Evolutionary conservation across 1,140 invertebrate species (phyloP).

Genomic region (Watersipora subatra): DNA sequence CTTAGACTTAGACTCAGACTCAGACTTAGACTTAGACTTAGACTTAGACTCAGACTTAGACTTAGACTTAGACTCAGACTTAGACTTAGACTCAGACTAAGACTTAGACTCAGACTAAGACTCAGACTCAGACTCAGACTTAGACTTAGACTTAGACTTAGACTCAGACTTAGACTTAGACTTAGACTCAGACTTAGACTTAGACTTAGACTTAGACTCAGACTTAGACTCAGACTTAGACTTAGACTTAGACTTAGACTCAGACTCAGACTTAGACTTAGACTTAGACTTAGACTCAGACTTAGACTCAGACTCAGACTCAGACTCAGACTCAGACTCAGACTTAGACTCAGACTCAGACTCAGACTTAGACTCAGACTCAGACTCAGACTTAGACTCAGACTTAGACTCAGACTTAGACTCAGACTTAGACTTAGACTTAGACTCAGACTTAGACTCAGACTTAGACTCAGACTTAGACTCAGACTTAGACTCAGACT

Average conservation of each 20-base stretch:
- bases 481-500: background rate
- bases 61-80: background rate
- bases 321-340: background rate
- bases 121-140: background rate
- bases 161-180: background rate
- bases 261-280: background rate
- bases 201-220: background rate
- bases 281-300: background rate
- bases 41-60: background rate
- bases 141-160: background rate
- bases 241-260: background rate
- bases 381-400: background rate
- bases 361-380: background rate
- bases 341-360: background rate
- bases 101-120: too few relatives aligned
- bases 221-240: background rate
- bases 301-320: background rate
- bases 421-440: background rate
- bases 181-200: background rate
- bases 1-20: background rate
- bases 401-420: background rate
- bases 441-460: background rate
- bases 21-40: background rate
- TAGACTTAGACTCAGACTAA: background rate
- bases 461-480: background rate